Percentiles rank a stretch among this genome's conserved stretches.
Conservation (phyloP, 2,113 vertebrate genomes). For the Drymodes brunneopygia region DNA sequence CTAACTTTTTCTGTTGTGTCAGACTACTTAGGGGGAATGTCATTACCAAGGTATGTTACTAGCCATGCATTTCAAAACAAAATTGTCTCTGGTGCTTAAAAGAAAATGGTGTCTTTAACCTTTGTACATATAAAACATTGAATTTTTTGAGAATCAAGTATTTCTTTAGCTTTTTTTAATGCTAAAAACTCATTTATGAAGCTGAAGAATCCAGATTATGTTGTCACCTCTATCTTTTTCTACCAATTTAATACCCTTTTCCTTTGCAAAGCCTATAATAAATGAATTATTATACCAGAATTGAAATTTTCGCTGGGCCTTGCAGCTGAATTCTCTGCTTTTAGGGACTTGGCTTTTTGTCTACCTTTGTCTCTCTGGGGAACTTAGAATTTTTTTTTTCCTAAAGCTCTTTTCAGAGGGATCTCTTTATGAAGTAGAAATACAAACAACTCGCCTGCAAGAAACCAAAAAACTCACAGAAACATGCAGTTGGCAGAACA, state of each 20-base stretch:
- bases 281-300: not conserved
- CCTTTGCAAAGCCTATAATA: not conserved
- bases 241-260: not conserved
- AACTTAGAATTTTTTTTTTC: not conserved
- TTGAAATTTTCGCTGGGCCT: not conserved
- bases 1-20: not conserved
- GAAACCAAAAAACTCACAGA: not conserved
- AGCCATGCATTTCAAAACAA: not conserved
- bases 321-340: not conserved
- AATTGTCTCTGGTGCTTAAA: not conserved
- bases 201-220: not conserved
- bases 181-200: not conserved
- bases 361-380: not conserved
- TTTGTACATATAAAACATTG: not conserved
- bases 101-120: not conserved
- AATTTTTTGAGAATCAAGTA: not conserved
- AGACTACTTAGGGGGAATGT: not conserved
- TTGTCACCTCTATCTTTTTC: not conserved
- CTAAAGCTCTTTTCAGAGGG: not conserved
- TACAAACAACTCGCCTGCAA: rapidly evolving
- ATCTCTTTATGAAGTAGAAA: not conserved
- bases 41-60: not conserved
- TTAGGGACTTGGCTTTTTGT: not conserved
- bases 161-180: not conserved
- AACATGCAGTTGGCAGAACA: not conserved